Percentiles rank a stretch among this genome's conserved stretches.
Conservation (phyloP, 2,113 vertebrate species). For the Parotia lawesii region DNA sequence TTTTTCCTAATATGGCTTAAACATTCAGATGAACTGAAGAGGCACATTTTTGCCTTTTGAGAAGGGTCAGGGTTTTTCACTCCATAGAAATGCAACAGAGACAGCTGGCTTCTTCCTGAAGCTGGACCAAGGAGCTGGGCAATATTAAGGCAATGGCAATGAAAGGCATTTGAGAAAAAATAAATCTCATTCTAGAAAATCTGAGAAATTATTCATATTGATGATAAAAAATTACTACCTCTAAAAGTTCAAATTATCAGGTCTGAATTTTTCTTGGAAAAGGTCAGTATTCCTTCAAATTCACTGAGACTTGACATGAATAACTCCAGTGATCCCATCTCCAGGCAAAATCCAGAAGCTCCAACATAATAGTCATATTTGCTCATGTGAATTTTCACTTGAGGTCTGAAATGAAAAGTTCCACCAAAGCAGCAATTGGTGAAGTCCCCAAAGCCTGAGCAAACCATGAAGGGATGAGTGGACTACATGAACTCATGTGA, state of each 20-base stretch:
- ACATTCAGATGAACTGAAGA: background rate
- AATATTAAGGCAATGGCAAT: background rate
- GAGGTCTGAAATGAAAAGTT: background rate
- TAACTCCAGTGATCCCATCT: background rate
- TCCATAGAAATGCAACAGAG: background rate
- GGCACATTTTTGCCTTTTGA: background rate
- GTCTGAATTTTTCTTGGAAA: background rate
- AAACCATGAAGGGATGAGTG: background rate
- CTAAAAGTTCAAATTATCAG: background rate
- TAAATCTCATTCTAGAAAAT: background rate
- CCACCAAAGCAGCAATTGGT: background rate
- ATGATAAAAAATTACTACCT: background rate
- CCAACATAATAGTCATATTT: background rate
- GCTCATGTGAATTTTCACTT: background rate
- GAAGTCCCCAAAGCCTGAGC: background rate
- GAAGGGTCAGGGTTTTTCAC: background rate
- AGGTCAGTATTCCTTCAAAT: background rate
- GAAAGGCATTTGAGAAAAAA: background rate
- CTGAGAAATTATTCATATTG: background rate
- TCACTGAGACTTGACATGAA: background rate
- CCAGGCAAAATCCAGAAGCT: background rate
- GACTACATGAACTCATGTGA: background rate
- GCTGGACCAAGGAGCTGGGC: background rate
- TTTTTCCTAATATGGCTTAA: background rate
- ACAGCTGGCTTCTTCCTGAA: background rate